Percentiles rank a stretch among this genome's conserved stretches.
Conservation (phyloP, 1,140 invertebrate genomes). For the Drosophila arawakana region DNA sequence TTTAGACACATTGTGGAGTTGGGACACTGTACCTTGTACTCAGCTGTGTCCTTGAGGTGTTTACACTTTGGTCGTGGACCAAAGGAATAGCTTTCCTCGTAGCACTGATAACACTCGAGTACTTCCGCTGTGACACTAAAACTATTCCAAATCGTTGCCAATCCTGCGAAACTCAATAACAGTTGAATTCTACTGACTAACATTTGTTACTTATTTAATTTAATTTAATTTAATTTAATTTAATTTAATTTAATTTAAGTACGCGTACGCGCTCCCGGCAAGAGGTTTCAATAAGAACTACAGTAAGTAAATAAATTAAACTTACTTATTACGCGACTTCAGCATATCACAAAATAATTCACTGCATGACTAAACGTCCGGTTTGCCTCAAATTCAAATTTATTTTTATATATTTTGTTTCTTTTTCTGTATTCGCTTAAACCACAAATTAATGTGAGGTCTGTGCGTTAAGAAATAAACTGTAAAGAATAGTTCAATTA, state of each 20-base stretch:
- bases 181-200: background rate
- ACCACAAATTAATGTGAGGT: slow-evolving; percentile 1
- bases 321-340: background rate
- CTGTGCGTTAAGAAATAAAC: background rate
- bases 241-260: slow-evolving; percentile 8
- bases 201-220: slow-evolving; percentile 4
- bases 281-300: slow-evolving; percentile 38
- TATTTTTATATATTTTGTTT: slow-evolving; percentile 16
- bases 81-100: background rate
- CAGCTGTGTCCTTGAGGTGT: background rate
- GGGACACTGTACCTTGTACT: slow-evolving; percentile 29
- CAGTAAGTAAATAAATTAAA: background rate
- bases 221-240: background rate
- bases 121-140: background rate
- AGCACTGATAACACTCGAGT: slow-evolving; percentile 44
- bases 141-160: slow-evolving; percentile 9
- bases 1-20: slow-evolving; percentile 57
- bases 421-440: background rate
- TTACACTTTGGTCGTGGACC: slow-evolving; percentile 22
- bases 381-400: slow-evolving; percentile 1
- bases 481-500: background rate
- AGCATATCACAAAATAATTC: slow-evolving; percentile 27
- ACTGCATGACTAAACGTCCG: slow-evolving; percentile 26
- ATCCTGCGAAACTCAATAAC: slow-evolving; percentile 13
- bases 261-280: slow-evolving; percentile 19